phyloP scores from a whole-genome alignment of 2,888 invertebrate species.

The Pristionchus arcanus region DNA sequence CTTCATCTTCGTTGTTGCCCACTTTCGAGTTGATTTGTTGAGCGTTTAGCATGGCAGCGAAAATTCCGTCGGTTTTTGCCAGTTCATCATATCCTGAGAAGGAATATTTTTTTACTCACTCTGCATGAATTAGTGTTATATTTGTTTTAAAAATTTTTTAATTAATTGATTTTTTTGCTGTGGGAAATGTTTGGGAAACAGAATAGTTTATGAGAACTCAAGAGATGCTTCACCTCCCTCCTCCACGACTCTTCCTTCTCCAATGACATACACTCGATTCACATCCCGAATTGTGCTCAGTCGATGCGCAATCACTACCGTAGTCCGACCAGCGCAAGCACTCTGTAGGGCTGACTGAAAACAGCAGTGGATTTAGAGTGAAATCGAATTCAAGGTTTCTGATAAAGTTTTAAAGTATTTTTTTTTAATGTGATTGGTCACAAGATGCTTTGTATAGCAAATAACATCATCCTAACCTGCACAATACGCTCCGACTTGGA shows the following conservation, averaged over 20 bases:
- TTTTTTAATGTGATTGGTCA: no score
- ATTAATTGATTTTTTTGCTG: no score
- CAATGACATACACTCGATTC: background rate
- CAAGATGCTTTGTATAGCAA: no score
- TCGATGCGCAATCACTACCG: constrained; percentile 38
- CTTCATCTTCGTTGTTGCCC: no score
- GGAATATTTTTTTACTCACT: no score
- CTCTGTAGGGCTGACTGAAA: background rate
- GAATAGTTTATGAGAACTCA: no score
- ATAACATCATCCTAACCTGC: background rate
- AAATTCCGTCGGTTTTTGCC: background rate
- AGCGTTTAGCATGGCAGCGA: background rate
- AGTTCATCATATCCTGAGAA: constrained; percentile 1
- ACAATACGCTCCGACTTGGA: constrained; percentile 25
- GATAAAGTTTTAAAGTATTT: no score
- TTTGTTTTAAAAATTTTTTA: no score
- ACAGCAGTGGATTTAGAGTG: no score
- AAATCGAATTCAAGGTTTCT: no score
- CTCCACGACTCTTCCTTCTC: constrained; percentile 28
- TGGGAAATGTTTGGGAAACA: no score
- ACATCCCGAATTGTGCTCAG: constrained; percentile 36
- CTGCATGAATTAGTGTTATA: no score
- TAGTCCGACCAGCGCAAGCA: constrained; percentile 21
- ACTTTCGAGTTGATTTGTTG: background rate
- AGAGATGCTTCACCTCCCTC: constrained; percentile 37